Evolutionary conservation across 2,113 vertebrate genomes (phyloP), one percentile per base, ranked within the genome.

Genomic region (Cyanoliseus patagonus): DNA sequence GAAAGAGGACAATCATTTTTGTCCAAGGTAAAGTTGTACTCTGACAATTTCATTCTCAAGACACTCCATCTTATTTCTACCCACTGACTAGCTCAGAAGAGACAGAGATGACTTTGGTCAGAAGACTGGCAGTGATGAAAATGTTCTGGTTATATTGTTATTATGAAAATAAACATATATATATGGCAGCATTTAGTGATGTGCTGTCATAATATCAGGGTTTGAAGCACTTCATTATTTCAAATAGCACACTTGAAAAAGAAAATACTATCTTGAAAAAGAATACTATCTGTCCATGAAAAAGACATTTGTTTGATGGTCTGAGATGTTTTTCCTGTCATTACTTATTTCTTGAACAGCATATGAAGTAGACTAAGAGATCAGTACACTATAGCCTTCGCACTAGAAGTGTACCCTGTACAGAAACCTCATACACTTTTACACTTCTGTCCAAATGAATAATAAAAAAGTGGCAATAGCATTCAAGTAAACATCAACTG

Each of bases 371-470:
- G 51, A 53, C 14, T 1, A 42, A 89, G 47, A 67, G 53, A 51
- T 23, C 9, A 18, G 28, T 6, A 28, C 18, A 24, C 52, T 13
- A 19, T 0, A n/a, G 35, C 7, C 13, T 35, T 30, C 16, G 9
- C n/a, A 37, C 24, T 64, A 33, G 4, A 41, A 35, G 25, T 16
- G 35, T 18, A 41, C 13, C 9, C 18, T 13, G 46, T 17, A 41
- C n/a, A 53, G n/a, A 75, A 91, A 41, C 24, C 46, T 39, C 55
- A 35, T 1, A 14, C 1, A 0, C 2, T 39, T 4, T 35, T 11
- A 64, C 2, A 13, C 11, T 19, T 62, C 31, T 9, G 8, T 47
- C 67, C 57, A 47, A 10, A 44, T 28, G 66, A 63, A 17, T 10
- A 35, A 68, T n/a, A 9, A 9, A 6, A 19, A 64, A 80, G 44